A percentile compares a stretch with the other conserved stretches of the same genome.
These are phyloP conservation scores for Phortica variegata DNA, from an alignment of 1,140 invertebrate species.

Conservation along the genomic window DNA sequence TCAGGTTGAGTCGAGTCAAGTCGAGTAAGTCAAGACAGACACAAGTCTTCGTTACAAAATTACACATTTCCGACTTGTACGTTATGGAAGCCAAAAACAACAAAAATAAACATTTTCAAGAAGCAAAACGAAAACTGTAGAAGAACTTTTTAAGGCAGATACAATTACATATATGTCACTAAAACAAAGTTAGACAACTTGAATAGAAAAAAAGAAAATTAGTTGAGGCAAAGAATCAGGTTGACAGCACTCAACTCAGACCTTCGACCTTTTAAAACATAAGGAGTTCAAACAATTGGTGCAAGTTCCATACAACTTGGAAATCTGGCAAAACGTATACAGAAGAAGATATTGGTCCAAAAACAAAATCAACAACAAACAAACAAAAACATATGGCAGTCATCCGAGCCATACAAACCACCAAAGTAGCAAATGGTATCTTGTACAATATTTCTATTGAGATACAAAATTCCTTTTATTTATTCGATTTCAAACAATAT, in stretches of 20 bases:
- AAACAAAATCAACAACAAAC: conserved; percentile 22
- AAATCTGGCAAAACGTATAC: conserved; percentile 50
- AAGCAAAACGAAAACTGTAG: conserved; percentile 20
- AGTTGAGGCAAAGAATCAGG: conserved; percentile 5
- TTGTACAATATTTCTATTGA: conserved; percentile 55
- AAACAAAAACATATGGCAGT: conserved; percentile 4
- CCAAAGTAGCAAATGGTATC: conserved; percentile 50
- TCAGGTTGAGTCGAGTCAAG: conserved; percentile 18
- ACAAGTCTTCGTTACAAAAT: conserved; percentile 51
- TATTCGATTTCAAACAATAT: no score
- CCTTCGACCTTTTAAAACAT: background rate
- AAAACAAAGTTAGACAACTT: conserved; percentile 19
- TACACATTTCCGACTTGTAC: conserved; percentile 53
- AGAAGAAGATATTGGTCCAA: no score
- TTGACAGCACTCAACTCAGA: conserved; percentile 1
- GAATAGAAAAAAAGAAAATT: conserved; percentile 20
- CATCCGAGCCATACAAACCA: background rate
- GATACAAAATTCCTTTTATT: conserved; percentile 13
- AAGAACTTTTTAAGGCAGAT: no score
- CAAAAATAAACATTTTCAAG: no score
- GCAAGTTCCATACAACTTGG: conserved; percentile 44
- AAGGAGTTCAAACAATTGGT: background rate
- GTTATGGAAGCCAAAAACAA: conserved; percentile 39
- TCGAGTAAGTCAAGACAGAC: conserved; percentile 16
- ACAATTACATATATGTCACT: conserved; percentile 4